phyloP scores from a whole-genome alignment of 2,888 invertebrate genomes.

The Drosophila recens region DNA sequence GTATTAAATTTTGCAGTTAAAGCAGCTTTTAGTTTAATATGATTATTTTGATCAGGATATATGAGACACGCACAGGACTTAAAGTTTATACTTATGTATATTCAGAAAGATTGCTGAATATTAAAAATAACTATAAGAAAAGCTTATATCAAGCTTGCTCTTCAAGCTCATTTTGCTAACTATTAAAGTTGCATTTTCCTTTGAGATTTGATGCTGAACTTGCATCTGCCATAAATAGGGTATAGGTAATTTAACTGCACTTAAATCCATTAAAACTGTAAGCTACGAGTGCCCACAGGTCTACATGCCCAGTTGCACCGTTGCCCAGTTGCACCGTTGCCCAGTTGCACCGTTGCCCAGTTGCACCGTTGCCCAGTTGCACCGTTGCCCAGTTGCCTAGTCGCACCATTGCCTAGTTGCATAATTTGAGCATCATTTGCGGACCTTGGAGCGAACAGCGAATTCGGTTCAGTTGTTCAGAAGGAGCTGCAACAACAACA shows the following conservation, averaged over 20 bases:
- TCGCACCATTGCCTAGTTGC: slow-evolving; percentile 45
- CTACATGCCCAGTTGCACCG: slow-evolving; percentile 1
- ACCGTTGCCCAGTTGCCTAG: background rate
- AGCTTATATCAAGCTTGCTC: background rate
- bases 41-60: too few species aligned
- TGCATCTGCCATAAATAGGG: background rate
- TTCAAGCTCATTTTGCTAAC: background rate
- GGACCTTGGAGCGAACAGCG: slow-evolving; percentile 6
- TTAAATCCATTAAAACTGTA: slow-evolving; percentile 9
- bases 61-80: too few species aligned
- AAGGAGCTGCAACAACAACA: slow-evolving; percentile 1
- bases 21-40: too few species aligned
- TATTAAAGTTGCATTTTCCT: background rate
- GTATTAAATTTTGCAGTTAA: too few species aligned
- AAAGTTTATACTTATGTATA: background rate
- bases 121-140: background rate
- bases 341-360: slow-evolving; percentile 34
- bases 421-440: slow-evolving; percentile 53
- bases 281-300: background rate
- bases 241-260: slow-evolving; percentile 8
- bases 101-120: background rate
- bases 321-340: slow-evolving; percentile 7
- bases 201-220: background rate
- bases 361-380: slow-evolving; percentile 38
- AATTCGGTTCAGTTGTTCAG: slow-evolving; percentile 2